Conservation (phyloP, 2,113 vertebrate species). For the Centropus unirufus region DNA sequence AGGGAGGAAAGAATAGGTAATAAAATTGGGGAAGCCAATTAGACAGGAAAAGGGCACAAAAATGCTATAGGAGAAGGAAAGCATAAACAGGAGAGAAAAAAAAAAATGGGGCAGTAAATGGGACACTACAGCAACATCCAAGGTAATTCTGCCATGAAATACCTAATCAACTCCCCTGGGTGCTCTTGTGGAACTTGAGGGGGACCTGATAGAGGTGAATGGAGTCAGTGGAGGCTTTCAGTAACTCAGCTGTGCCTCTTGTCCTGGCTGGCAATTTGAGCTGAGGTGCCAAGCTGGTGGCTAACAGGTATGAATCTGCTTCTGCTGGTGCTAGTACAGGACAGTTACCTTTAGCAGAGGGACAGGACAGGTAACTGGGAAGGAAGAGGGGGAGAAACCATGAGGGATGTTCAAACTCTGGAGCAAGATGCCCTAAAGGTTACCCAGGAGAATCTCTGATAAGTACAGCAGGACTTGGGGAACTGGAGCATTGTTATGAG, state of each 20-base stretch:
- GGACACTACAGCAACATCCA: not conserved
- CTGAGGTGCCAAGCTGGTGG: not conserved
- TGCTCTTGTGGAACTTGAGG: not conserved
- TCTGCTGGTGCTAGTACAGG: not conserved
- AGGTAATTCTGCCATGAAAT: not conserved
- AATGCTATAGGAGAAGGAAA: not conserved
- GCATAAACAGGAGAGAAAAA: not conserved
- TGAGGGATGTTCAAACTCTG: not conserved
- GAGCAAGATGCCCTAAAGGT: not conserved
- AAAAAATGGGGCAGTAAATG: not conserved
- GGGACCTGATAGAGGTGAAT: not conserved
- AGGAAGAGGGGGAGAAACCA: not conserved
- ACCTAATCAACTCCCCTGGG: not conserved
- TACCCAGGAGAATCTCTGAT: not conserved
- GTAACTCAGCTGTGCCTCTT: not conserved
- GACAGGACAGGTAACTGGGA: not conserved
- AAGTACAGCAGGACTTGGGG: not conserved
- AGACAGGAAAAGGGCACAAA: not conserved
- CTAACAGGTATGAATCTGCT: not conserved
- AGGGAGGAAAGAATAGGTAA: conserved; percentile 14
- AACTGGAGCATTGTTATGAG: conserved; percentile 16
- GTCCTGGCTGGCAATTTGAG: not conserved
- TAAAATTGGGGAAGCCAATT: conserved; percentile 3
- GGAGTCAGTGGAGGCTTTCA: not conserved
- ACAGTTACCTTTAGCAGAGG: not conserved